These are phyloP conservation scores for Andrena marginata DNA, from an alignment of 2,888 invertebrate species.

Conservation along the genomic window DNA sequence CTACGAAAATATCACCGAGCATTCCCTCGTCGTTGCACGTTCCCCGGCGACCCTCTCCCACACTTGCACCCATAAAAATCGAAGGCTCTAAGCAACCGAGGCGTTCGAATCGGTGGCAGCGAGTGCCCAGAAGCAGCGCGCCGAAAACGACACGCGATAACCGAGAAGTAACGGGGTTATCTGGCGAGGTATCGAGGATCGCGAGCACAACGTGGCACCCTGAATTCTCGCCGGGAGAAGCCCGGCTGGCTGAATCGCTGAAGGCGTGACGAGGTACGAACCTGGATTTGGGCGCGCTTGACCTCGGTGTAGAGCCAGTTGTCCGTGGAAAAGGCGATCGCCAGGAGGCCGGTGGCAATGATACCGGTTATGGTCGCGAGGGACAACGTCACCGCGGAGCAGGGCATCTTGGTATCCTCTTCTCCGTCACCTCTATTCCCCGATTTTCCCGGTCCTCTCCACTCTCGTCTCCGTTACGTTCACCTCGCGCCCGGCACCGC, in stretches of 20 bases:
- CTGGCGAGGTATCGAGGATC: not conserved
- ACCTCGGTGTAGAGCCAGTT: slow-evolving; percentile 98
- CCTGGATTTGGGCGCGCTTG: slow-evolving; percentile 94
- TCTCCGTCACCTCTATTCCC: slow-evolving; percentile 43
- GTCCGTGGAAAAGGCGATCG: slow-evolving; percentile 98
- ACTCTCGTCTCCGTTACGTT: slow-evolving; percentile 56
- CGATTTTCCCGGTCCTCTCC: slow-evolving; percentile 32
- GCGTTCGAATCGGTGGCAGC: not conserved
- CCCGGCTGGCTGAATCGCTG: not conserved
- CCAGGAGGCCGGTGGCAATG: slow-evolving; percentile 96
- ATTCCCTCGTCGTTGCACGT: not conserved
- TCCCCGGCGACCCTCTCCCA: not conserved
- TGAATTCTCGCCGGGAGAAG: not conserved
- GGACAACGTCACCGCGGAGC: slow-evolving; percentile 97
- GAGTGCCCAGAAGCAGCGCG: not conserved
- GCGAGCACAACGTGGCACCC: slow-evolving; percentile 35
- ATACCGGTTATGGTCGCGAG: slow-evolving; percentile 98
- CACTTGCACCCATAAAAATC: not conserved
- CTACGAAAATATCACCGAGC: slow-evolving; percentile 27
- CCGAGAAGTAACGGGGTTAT: slow-evolving; percentile 29
- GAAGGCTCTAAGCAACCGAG: not conserved
- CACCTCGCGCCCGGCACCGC: slow-evolving; percentile 62
- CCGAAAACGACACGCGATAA: not conserved
- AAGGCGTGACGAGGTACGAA: slow-evolving; percentile 83
- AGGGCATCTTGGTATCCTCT: slow-evolving; percentile 90